Evolutionary conservation across 2,113 vertebrate genomes (phyloP).

Genomic region (Myocastor coypus): DNA sequence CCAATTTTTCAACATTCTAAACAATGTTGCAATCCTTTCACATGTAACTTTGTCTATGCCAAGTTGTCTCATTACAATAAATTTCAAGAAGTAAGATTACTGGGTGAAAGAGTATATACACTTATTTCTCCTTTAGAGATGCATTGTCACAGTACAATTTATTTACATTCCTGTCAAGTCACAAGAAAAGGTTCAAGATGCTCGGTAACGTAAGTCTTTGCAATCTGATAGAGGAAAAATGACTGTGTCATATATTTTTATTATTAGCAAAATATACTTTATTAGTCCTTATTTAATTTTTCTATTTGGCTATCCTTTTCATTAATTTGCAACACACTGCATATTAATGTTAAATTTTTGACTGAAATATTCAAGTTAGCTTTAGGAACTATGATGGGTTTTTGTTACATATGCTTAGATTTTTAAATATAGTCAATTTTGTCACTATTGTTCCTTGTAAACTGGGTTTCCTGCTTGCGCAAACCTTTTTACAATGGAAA

Average conservation of each 20-base stretch:
- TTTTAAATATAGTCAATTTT: not conserved
- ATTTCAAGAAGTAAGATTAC: not conserved
- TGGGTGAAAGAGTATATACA: not conserved
- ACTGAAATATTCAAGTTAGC: not conserved
- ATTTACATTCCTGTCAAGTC: not conserved
- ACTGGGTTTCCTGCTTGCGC: not conserved
- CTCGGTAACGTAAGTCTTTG: not conserved
- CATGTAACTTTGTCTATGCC: not conserved
- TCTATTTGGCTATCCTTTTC: not conserved
- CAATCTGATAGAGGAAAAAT: not conserved
- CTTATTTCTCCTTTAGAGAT: not conserved
- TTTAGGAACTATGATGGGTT: constrained; percentile 4
- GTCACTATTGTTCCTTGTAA: not conserved
- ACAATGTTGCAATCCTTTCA: not conserved
- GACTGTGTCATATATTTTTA: not conserved
- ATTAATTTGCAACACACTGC: not conserved
- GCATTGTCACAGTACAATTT: not conserved
- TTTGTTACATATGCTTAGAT: not conserved
- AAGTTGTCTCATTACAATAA: not conserved
- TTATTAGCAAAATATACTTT: not conserved
- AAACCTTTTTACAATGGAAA: not conserved
- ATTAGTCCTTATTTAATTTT: not conserved
- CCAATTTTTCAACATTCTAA: not conserved
- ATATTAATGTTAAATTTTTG: constrained; percentile 15
- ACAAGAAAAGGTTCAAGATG: not conserved